Evolutionary conservation across 2,113 vertebrate species (phyloP).

Genomic region (Nycticryphes semicollaris): DNA sequence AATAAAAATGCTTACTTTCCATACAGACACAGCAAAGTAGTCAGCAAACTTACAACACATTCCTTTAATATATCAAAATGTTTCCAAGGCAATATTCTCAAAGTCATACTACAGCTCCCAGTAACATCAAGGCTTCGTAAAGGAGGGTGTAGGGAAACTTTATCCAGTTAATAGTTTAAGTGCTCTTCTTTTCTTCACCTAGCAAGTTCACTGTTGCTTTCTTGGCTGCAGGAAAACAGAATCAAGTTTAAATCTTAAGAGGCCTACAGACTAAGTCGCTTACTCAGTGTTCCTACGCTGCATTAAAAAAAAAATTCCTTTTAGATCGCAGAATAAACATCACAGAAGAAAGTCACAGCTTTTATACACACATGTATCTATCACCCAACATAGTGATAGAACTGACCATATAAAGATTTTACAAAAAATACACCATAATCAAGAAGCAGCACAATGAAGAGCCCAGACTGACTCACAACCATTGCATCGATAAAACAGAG

Average conservation of each 20-base stretch:
- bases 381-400: background rate
- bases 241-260: background rate
- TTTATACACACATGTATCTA: background rate
- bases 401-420: background rate
- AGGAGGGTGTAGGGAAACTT: background rate
- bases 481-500: background rate
- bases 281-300: background rate
- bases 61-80: slow-evolving; percentile 71
- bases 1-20: slow-evolving; percentile 69
- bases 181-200: slow-evolving; percentile 95
- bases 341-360: background rate
- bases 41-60: slow-evolving; percentile 65
- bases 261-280: background rate
- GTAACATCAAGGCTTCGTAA: slow-evolving; percentile 43
- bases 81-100: slow-evolving; percentile 76
- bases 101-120: slow-evolving; percentile 63
- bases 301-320: background rate
- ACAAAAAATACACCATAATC: background rate
- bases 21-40: slow-evolving; percentile 62
- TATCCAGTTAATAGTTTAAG: slow-evolving; percentile 64
- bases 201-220: slow-evolving; percentile 92
- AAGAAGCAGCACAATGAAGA: background rate
- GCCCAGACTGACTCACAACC: background rate
- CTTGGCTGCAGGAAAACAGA: slow-evolving; percentile 81
- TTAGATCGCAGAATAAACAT: background rate